Evolutionary conservation across 1,140 invertebrate genomes (phyloP).

Genomic region (Ooceraea biroi): DNA sequence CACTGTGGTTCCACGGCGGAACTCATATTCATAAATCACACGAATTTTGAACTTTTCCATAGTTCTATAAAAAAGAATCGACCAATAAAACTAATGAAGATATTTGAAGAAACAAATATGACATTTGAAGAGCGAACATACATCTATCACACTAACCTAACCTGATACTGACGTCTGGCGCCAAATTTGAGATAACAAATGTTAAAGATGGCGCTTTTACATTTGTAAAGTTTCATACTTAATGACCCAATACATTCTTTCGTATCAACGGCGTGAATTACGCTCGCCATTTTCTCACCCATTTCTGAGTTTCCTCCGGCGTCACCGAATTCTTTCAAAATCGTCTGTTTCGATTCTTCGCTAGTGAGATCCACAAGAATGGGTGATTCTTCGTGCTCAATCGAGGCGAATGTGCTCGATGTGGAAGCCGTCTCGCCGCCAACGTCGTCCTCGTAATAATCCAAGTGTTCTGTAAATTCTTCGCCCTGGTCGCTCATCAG

Average conservation of each 20-base stretch:
- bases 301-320: neutral
- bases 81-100: no score
- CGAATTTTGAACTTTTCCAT: no score
- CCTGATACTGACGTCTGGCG: no score
- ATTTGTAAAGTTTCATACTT: no score
- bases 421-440: neutral
- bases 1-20: no score
- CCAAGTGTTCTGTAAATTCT: conserved; percentile 10
- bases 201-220: no score
- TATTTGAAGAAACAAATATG: no score
- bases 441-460: conserved; percentile 9
- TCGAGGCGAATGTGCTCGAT: neutral
- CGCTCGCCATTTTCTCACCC: conserved; percentile 38
- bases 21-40: no score
- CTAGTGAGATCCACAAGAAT: conserved; percentile 67
- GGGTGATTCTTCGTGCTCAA: neutral
- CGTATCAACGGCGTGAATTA: neutral
- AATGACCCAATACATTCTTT: neutral
- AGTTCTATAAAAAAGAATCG: no score
- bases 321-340: conserved; percentile 47
- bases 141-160: no score
- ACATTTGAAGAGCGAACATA: no score
- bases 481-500: conserved; percentile 2
- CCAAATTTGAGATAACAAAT: no score
- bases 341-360: conserved; percentile 59